Evolutionary conservation across 2,888 invertebrate species (phyloP), one percentile per base, ranked within the genome.

Genomic region (Habrosyne pyritoides): DNA sequence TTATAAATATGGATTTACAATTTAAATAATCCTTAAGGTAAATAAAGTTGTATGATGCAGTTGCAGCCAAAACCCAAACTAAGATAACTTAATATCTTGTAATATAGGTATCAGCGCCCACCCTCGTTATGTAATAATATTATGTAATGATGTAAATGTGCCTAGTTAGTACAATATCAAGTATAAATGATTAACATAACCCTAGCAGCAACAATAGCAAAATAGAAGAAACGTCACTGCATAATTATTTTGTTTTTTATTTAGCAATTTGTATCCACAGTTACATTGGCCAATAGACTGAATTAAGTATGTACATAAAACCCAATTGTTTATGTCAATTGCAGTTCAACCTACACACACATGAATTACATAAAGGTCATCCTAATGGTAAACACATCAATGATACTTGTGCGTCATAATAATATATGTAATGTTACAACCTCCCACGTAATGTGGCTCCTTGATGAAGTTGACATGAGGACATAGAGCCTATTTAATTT

Each of bases 211-310:
- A n/a, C n/a, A n/a, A n/a, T n/a, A n/a, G n/a, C n/a, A n/a, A n/a
- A n/a, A n/a, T n/a, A n/a, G n/a, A 30, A 2, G 0, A 12, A 30
- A 12, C 12, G 2, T 3, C 3, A 21, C 22, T 42, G 5, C 10
- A 42, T 24, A n/a, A 52, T 42, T n/a, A 22, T 42, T 52, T 36
- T 36, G 36, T 36, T 36, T 33, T 12, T 33, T 12, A 36, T 24
- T 24, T 5, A 36, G 12, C 14, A n/a, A 36, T 36, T 36, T 3
- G 36, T 14, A 36, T 36, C 8, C 42, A 42, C 42, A 18, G 53
- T 53, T 49, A 54, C 28, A 52, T 42, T 42, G 14, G 14, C 8
- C 18, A 42, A 42, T 42, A 42, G 42, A n/a, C n/a, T 8, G 14
- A 42, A 42, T 42, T 2, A 12, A 42, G 18, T 42, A 42, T 36